Percentiles rank a stretch among this genome's conserved stretches.
Conservation (phyloP, 2,797 vertebrate species). For the Darevskia nairensis region DNA sequence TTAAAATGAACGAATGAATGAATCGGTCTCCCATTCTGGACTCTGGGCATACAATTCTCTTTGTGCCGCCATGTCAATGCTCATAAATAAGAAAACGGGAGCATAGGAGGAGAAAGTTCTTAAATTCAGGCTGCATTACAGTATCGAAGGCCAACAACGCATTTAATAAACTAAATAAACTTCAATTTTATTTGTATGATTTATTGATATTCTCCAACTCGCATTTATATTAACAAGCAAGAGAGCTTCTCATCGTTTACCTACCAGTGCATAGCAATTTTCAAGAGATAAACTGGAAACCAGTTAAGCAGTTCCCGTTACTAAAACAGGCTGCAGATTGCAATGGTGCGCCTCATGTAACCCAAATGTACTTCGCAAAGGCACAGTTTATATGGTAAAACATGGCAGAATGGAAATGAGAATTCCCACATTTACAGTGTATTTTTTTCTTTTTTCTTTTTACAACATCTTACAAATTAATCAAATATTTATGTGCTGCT, state of each 20-base stretch:
- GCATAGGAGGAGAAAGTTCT: neutral
- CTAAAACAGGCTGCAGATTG: slow-evolving; percentile 47
- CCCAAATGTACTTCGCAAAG: slow-evolving; percentile 36
- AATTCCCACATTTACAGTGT: slow-evolving; percentile 46
- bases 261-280: slow-evolving; percentile 71
- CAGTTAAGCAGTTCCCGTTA: slow-evolving; percentile 51
- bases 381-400: slow-evolving; percentile 40
- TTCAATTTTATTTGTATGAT: slow-evolving; percentile 58
- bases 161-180: slow-evolving; percentile 40
- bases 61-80: neutral
- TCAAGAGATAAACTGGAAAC: slow-evolving; percentile 66
- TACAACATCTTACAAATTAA: slow-evolving; percentile 23
- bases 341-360: slow-evolving; percentile 42
- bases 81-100: neutral
- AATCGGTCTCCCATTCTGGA: neutral
- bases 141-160: slow-evolving; percentile 4
- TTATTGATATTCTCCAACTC: slow-evolving; percentile 71
- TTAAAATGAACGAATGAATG: neutral
- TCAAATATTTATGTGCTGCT: slow-evolving; percentile 68
- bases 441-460: neutral
- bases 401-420: slow-evolving; percentile 23
- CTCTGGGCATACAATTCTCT: neutral
- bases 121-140: neutral
- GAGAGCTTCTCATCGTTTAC: slow-evolving; percentile 64
- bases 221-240: slow-evolving; percentile 68